Conservation (phyloP, 1,140 invertebrate genomes). For the Augochlora pura region DNA sequence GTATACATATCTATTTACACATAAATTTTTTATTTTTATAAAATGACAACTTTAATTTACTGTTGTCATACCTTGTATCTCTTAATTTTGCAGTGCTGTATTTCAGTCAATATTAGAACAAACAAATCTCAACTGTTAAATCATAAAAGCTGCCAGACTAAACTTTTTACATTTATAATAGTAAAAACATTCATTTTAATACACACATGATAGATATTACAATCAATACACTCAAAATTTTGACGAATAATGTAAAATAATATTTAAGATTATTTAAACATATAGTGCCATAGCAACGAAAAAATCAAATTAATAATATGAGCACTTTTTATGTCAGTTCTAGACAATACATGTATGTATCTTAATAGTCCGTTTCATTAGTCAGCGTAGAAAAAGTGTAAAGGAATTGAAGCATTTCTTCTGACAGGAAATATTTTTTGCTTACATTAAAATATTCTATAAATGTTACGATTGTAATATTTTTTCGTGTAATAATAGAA, state of each 20-base stretch:
- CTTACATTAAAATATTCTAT: slow-evolving; percentile 40
- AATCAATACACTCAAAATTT: slow-evolving; percentile 51
- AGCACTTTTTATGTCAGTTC: slow-evolving; percentile 58
- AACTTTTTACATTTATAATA: slow-evolving; percentile 57
- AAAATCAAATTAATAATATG: slow-evolving; percentile 59
- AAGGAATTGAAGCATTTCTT: slow-evolving; percentile 48
- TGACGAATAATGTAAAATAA: slow-evolving; percentile 50
- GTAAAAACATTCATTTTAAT: slow-evolving; percentile 56
- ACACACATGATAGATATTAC: slow-evolving; percentile 47
- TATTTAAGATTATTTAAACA: slow-evolving; percentile 57
- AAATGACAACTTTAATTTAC: slow-evolving; percentile 11
- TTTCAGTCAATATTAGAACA: slow-evolving; percentile 28
- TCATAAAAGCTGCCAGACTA: slow-evolving; percentile 57
- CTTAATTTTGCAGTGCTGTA: slow-evolving; percentile 15
- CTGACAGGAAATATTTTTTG: slow-evolving; percentile 44
- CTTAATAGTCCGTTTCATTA: slow-evolving; percentile 48
- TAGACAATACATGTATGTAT: slow-evolving; percentile 60
- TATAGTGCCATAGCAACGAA: slow-evolving; percentile 70
- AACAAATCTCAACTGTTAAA: slow-evolving; percentile 34
- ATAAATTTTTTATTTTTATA: slow-evolving; percentile 31
- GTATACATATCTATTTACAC: slow-evolving; percentile 13
- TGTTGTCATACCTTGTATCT: slow-evolving; percentile 1
- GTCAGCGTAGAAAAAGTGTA: slow-evolving; percentile 23
- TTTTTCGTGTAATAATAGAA: slow-evolving; percentile 42
- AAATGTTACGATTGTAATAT: slow-evolving; percentile 36